A percentile compares a stretch with the other conserved stretches of the same genome.
phyloP scores from a whole-genome alignment of 2,888 invertebrate species.

The Polydrusus tereticollis region DNA sequence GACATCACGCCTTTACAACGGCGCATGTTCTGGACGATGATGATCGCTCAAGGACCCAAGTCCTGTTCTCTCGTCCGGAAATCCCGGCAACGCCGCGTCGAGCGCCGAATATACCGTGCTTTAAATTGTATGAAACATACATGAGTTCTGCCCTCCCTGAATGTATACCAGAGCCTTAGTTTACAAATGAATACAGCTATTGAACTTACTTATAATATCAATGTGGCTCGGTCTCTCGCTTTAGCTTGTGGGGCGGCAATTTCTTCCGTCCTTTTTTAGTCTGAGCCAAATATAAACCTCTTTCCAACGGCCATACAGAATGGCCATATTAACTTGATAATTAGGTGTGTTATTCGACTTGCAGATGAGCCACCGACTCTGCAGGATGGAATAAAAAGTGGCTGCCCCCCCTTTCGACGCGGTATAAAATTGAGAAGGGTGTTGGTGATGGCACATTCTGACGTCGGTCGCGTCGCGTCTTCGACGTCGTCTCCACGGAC shows the following conservation, averaged over 20 bases:
- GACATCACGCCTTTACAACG: not conserved
- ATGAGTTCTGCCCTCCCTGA: slow-evolving; percentile 70
- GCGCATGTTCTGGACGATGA: slow-evolving; percentile 19
- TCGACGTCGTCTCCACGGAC: slow-evolving; percentile 55
- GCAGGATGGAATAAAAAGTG: slow-evolving; percentile 80
- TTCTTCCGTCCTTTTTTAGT: slow-evolving; percentile 53
- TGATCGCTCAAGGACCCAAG: not conserved
- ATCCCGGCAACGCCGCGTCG: slow-evolving; percentile 38
- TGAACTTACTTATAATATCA: slow-evolving; percentile 81
- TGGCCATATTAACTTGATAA: slow-evolving; percentile 92
- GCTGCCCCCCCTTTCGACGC: slow-evolving; percentile 72
- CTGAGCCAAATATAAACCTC: slow-evolving; percentile 68
- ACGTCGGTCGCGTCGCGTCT: slow-evolving; percentile 65
- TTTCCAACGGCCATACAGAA: slow-evolving; percentile 75
- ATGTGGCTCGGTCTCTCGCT: slow-evolving; percentile 69
- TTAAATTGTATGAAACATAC: slow-evolving; percentile 74
- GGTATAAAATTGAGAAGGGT: slow-evolving; percentile 69
- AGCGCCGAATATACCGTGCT: slow-evolving; percentile 67
- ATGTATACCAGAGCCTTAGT: slow-evolving; percentile 70
- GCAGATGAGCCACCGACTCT: slow-evolving; percentile 83
- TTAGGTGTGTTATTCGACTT: slow-evolving; percentile 92
- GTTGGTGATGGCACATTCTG: slow-evolving; percentile 68
- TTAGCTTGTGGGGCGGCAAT: slow-evolving; percentile 50
- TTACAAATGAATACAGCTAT: slow-evolving; percentile 81
- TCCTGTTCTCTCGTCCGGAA: not conserved